Evolutionary conservation across 2,113 vertebrate genomes (phyloP), one percentile per base, ranked within the genome.

Genomic region (Manacus vitellinus): DNA sequence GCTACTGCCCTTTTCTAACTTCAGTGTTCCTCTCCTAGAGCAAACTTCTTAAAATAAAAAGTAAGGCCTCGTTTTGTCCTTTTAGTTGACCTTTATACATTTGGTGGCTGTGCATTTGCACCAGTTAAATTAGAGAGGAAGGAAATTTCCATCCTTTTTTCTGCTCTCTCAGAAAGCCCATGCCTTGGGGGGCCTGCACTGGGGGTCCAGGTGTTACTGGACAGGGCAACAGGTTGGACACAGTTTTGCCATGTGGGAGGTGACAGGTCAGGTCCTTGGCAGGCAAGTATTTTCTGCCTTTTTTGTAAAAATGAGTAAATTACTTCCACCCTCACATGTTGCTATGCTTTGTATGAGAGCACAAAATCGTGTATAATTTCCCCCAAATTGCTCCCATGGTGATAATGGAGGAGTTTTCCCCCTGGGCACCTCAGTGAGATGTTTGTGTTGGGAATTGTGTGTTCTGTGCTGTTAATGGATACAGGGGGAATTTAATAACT

Each of bases 381-480:
- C 59, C 75, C 61, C 16, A 94, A 86, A 97, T 95, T 94, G 89
- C 89, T 97, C 95, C 95, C 96, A 41, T 94, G 96, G 61, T 87
- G 91, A 92, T 91, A 55, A 91, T 67, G 93, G 68, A 37, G 86
- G 94, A 89, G 86, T 92, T 94, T 86, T 87, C 49, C 92, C 95
- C 80, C 95, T 81, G 61, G 76, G 77, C 14, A 5, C 91, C 59
- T 93, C 61, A 24, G 63, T 25, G 88, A 89, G 82, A 81, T 89
- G 70, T 91, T 95, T 94, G 86, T 89, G 47, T 72, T 94, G 95
- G 83, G 89, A 95, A 91, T 91, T 91, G 65, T 20, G 14, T 89
- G 56, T 88, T 91, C 23, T 74, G 1, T 44, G 12, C 59, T 52
- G 35, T 44, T 95, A 95, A 89, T 87, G 84, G 94, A 85, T 4